phyloP scores from a whole-genome alignment of 2,797 vertebrate species.

The Thunnus albacares region DNA sequence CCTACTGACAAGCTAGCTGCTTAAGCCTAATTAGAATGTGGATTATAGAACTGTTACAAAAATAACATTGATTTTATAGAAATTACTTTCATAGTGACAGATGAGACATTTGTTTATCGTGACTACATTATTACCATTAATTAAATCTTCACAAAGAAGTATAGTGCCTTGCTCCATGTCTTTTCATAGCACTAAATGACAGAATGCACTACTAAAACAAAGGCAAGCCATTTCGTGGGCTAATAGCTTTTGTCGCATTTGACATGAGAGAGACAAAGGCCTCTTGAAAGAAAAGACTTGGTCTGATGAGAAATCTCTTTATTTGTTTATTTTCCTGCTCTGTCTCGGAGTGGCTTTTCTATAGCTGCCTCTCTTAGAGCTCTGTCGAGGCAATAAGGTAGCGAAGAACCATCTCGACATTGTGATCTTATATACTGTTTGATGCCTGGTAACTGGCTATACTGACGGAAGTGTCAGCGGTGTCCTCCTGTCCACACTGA shows the following conservation, averaged over 20 bases:
- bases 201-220: conserved; percentile 89
- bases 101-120: conserved; percentile 89
- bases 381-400: conserved; percentile 56
- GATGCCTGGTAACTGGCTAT: conserved; percentile 32
- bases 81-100: conserved; percentile 85
- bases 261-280: conserved; percentile 89
- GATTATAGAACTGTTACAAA: conserved; percentile 84
- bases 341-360: conserved; percentile 61
- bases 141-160: conserved; percentile 88
- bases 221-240: conserved; percentile 85
- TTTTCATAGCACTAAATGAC: conserved; percentile 87
- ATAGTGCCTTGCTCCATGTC: conserved; percentile 86
- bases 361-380: conserved; percentile 56
- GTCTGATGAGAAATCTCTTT: conserved; percentile 81
- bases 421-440: conserved; percentile 71
- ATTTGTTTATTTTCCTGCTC: conserved; percentile 83
- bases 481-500: neutral
- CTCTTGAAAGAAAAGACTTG: conserved; percentile 83
- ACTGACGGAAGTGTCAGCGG: conserved; percentile 12
- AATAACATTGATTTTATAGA: conserved; percentile 83
- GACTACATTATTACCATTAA: conserved; percentile 88
- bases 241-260: conserved; percentile 90
- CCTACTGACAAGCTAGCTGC: conserved; percentile 82
- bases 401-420: conserved; percentile 54
- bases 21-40: conserved; percentile 86